Evolutionary conservation across 2,113 vertebrate species (phyloP).

Genomic region (Neomonachus schauinslandi): DNA sequence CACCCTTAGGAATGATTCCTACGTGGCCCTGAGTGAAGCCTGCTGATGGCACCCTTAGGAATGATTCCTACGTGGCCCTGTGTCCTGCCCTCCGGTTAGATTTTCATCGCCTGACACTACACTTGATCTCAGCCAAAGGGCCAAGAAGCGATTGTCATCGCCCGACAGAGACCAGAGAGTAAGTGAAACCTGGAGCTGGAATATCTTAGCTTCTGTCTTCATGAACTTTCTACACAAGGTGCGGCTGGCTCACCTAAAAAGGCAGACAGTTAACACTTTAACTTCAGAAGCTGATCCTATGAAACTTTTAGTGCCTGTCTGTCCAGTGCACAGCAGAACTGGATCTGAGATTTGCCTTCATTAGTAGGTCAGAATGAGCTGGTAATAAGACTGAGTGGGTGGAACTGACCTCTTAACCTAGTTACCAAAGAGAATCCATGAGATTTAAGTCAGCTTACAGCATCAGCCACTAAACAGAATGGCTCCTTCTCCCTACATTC

Average conservation of each 20-base stretch:
- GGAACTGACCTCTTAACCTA: background rate
- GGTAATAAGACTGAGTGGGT: background rate
- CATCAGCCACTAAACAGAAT: background rate
- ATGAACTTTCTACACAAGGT: background rate
- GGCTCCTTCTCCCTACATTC: background rate
- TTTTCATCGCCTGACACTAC: background rate
- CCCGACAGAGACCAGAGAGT: background rate
- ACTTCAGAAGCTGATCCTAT: background rate
- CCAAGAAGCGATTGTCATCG: accelerated
- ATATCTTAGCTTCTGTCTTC: background rate
- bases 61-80: background rate
- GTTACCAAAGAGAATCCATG: background rate
- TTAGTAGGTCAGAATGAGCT: background rate
- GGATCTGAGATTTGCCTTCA: background rate
- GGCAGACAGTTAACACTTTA: background rate
- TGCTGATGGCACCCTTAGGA: no score
- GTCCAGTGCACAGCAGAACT: background rate
- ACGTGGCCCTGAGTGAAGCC: background rate
- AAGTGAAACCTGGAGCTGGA: background rate
- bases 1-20: background rate
- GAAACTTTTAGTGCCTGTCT: background rate
- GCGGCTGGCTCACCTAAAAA: background rate
- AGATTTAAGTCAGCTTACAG: background rate
- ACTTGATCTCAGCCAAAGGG: background rate
- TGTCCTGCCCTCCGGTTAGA: background rate